Base-by-base conservation (phyloP, 1,140 invertebrate genomes). In the Carcinoscorpius rotundicauda region DNA sequence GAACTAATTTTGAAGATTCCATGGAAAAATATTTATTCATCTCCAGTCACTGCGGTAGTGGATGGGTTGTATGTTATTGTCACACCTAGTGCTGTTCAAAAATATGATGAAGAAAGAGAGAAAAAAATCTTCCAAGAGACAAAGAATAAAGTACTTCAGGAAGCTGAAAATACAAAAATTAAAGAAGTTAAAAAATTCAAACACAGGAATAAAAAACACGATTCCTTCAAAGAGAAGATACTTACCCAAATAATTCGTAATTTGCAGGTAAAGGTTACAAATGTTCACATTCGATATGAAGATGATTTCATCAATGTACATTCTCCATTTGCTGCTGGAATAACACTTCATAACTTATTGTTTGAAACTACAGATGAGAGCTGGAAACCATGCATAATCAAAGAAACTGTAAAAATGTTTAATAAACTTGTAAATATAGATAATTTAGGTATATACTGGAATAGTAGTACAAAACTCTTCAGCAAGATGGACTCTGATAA, bases 211-310 rank as follows among this genome's bases (percentile, higher is more conserved):
- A 66, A 73, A 51, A 66, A 84, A 6, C 85, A 92, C 75, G 92
- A 97, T 78, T 88, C 91, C 1, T 97, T 99, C 81, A 83, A 89
- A 49, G 95, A 98, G 78, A 98, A 99, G 76, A 77, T 99, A 49
- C 85, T 91, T 0, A 88, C 93, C 5, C 92, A 97, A 75, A 91
- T 98, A 66, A 91, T 99, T 49, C 96, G 96, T 76, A 99, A 99
- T 80, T 85, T 99, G 11, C 94, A 99, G 75, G 82, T 99, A 1
- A 86, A 86, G 71, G 92, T 99, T 58, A 86, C 84, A 70, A 87
- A 93, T 71, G 95, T 99, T 69, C 97, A 99, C 75, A 82, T 99
- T 5, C 82, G 96, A 60, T 99, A 95, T 77, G 97, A 99, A 77
- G 96, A 99, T 75, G 84, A 83, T 67, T 84, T 87, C 61, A 90